Evolutionary conservation across 1,140 invertebrate genomes (phyloP).

Genomic region (Kradibia gibbosae): DNA sequence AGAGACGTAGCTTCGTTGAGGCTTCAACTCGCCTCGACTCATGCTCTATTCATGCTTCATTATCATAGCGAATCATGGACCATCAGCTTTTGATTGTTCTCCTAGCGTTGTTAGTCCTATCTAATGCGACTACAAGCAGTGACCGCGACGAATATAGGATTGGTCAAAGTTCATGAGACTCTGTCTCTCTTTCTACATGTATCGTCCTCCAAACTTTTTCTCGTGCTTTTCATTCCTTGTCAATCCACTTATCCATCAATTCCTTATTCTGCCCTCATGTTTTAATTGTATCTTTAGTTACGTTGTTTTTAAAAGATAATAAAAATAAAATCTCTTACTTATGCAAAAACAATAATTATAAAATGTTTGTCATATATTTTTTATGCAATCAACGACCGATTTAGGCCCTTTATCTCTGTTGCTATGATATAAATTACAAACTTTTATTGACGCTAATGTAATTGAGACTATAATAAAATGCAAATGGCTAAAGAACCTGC

Average conservation of each 20-base stretch:
- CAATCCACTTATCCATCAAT: too few relatives aligned
- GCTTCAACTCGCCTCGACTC: slow-evolving; percentile 67
- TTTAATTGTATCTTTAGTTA: too few relatives aligned
- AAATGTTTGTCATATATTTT: too few relatives aligned
- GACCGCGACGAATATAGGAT: not conserved
- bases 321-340: too few relatives aligned
- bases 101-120: slow-evolving; percentile 71
- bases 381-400: too few relatives aligned
- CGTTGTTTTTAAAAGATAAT: not conserved
- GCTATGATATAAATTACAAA: too few relatives aligned
- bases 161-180: not conserved
- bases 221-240: not conserved
- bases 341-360: too few relatives aligned
- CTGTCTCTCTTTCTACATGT: not conserved
- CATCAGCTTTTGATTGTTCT: slow-evolving; percentile 74
- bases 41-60: slow-evolving; percentile 73
- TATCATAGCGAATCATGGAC: slow-evolving; percentile 74
- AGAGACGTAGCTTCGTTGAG: slow-evolving; percentile 35
- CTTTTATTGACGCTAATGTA: too few relatives aligned
- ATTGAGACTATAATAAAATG: too few relatives aligned
- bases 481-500: too few relatives aligned
- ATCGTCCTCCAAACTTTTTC: not conserved
- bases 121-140: slow-evolving; percentile 66
- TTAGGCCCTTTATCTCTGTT: too few relatives aligned
- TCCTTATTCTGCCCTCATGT: too few relatives aligned